Conservation (phyloP, 1,140 invertebrate species). For the Drosophila pseudoobscura region DNA sequence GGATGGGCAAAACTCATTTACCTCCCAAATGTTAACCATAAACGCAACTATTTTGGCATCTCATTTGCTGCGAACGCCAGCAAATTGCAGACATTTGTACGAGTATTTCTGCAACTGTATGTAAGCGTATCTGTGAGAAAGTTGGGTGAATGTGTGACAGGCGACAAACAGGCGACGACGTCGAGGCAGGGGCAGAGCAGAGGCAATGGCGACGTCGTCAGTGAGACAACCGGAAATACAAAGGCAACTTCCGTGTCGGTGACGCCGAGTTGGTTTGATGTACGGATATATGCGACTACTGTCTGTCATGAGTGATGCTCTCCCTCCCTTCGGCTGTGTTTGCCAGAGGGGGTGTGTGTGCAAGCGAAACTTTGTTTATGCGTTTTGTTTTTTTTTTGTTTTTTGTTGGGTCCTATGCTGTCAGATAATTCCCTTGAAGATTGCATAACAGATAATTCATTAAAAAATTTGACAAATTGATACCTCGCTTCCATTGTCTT, state of each 20-base stretch:
- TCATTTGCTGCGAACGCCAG: conserved; percentile 48
- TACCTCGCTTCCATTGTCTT: background rate
- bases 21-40: conserved; percentile 71
- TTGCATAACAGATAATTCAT: background rate
- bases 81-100: conserved; percentile 47
- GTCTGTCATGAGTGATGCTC: conserved; percentile 34
- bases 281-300: conserved; percentile 35
- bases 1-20: conserved; percentile 68
- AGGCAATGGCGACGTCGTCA: conserved; percentile 46
- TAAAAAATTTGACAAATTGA: conserved; percentile 3
- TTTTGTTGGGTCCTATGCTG: conserved; percentile 3
- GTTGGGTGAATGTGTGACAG: conserved; percentile 33
- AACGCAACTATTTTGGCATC: conserved; percentile 78
- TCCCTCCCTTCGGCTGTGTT: conserved; percentile 9
- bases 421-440: no score
- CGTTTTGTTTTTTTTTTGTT: conserved; percentile 44
- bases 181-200: background rate
- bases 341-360: background rate
- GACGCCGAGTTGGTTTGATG: conserved; percentile 58
- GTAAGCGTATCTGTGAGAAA: background rate
- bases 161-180: conserved; percentile 61
- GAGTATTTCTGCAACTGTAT: background rate
- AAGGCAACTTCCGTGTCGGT: conserved; percentile 68
- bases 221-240: conserved; percentile 68
- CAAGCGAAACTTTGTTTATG: conserved; percentile 43